Evolutionary conservation across 2,797 vertebrate genomes (phyloP).

Genomic region (Podarcis lilfordi): DNA sequence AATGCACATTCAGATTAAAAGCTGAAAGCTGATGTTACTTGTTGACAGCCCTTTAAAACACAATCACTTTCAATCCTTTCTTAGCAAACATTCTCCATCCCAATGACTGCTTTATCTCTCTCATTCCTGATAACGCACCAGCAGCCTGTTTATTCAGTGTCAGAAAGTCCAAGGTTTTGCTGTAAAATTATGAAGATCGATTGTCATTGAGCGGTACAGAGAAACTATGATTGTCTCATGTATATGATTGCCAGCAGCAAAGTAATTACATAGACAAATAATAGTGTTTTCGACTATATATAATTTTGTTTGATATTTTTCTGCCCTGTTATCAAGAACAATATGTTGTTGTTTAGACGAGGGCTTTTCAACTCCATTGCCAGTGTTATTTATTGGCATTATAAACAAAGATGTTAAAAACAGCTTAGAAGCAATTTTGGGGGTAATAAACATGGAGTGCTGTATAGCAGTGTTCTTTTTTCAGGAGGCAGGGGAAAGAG

Average conservation of each 20-base stretch:
- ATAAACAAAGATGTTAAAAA: slow-evolving; percentile 24
- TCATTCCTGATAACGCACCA: slow-evolving; percentile 13
- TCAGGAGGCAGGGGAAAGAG: not conserved
- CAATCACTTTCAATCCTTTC: slow-evolving; percentile 27
- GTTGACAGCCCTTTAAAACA: slow-evolving; percentile 32
- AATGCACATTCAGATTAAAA: slow-evolving; percentile 43
- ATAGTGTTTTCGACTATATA: not conserved
- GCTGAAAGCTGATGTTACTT: not conserved
- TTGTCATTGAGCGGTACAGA: slow-evolving; percentile 16
- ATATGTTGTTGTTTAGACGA: slow-evolving; percentile 2
- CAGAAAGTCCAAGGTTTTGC: not conserved
- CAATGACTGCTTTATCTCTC: slow-evolving; percentile 39
- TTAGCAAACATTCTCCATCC: slow-evolving; percentile 19
- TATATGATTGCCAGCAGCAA: slow-evolving; percentile 40
- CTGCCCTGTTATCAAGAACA: slow-evolving; percentile 4
- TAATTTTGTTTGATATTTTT: slow-evolving; percentile 31
- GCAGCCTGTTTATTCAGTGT: slow-evolving; percentile 11
- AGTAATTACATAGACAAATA: slow-evolving; percentile 47
- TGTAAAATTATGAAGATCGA: slow-evolving; percentile 29
- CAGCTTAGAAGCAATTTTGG: slow-evolving; percentile 22
- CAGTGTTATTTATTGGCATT: slow-evolving; percentile 17
- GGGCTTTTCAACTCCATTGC: not conserved
- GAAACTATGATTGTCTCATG: slow-evolving; percentile 35
- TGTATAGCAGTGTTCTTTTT: not conserved
- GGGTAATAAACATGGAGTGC: not conserved